phyloP scores from a whole-genome alignment of 2,797 vertebrate species.

The Loris lydekkerianus region DNA sequence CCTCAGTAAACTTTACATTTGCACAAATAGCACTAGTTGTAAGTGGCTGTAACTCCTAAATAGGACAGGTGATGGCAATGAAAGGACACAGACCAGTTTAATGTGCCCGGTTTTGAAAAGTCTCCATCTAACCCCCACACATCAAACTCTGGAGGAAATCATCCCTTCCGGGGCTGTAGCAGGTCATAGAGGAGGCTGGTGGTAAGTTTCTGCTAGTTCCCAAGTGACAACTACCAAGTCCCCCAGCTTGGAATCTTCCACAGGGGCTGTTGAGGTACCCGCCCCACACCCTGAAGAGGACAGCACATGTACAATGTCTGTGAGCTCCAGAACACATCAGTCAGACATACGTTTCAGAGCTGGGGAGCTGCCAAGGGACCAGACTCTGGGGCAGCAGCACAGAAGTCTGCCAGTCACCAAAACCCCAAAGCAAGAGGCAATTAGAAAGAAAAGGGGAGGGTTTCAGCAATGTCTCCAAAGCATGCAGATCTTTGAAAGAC shows the following conservation, averaged over 20 bases:
- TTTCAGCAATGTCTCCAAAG: neutral
- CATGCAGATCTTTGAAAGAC: neutral
- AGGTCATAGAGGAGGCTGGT: neutral
- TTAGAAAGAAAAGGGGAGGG: neutral
- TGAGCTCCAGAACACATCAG: neutral
- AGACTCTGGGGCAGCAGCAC: neutral
- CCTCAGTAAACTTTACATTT: neutral
- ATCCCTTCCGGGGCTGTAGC: neutral
- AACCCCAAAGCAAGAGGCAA: neutral
- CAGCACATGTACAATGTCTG: neutral
- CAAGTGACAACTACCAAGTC: neutral
- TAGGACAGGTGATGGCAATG: neutral
- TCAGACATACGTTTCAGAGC: neutral
- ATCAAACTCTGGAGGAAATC: neutral
- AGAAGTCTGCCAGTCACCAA: neutral
- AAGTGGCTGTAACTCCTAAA: neutral
- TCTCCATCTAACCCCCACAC: neutral
- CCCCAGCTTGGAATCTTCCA: neutral
- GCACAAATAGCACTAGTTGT: neutral
- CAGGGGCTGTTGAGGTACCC: neutral
- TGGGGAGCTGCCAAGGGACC: accelerated
- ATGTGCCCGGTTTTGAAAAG: neutral
- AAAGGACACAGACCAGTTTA: neutral
- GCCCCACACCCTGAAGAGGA: neutral
- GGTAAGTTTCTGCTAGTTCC: neutral